Conservation (phyloP, 2,888 invertebrate genomes). For the Amphimallon solstitiale region DNA sequence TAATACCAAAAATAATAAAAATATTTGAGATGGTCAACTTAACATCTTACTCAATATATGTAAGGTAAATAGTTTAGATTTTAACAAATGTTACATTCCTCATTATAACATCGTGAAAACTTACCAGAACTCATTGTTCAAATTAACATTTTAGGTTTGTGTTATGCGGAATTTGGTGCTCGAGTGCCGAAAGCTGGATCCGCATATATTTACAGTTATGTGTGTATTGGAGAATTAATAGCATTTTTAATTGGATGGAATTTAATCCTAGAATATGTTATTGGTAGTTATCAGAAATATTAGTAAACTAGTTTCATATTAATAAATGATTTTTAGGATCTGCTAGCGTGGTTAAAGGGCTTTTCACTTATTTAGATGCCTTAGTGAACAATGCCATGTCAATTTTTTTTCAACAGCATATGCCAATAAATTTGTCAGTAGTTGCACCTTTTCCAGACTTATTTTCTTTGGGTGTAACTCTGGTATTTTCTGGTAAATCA, state of each 20-base stretch:
- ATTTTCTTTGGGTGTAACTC: slow-evolving; percentile 78
- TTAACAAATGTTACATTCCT: no score
- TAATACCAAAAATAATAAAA: no score
- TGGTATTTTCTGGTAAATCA: slow-evolving; percentile 73
- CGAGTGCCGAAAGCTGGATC: slow-evolving; percentile 91
- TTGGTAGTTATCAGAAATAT: slow-evolving; percentile 67
- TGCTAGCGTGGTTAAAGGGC: slow-evolving; percentile 84
- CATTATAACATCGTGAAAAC: no score
- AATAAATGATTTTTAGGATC: slow-evolving; percentile 68
- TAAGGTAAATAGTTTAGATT: no score
- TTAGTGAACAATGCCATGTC: slow-evolving; percentile 74
- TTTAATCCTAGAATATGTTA: slow-evolving; percentile 87
- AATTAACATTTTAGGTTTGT: slow-evolving; percentile 70
- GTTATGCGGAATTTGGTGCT: slow-evolving; percentile 92
- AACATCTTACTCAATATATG: no score
- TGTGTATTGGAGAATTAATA: slow-evolving; percentile 90
- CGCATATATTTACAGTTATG: slow-evolving; percentile 94
- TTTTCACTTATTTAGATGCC: slow-evolving; percentile 82
- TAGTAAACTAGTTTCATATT: background rate
- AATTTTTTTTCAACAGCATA: slow-evolving; percentile 68
- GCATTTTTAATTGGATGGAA: slow-evolving; percentile 96
- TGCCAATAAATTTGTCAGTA: slow-evolving; percentile 74
- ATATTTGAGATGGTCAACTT: no score
- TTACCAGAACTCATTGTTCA: background rate
- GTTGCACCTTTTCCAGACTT: slow-evolving; percentile 80